Evolutionary conservation across 2,113 vertebrate genomes (phyloP).

Genomic region (Carassius carassius): DNA sequence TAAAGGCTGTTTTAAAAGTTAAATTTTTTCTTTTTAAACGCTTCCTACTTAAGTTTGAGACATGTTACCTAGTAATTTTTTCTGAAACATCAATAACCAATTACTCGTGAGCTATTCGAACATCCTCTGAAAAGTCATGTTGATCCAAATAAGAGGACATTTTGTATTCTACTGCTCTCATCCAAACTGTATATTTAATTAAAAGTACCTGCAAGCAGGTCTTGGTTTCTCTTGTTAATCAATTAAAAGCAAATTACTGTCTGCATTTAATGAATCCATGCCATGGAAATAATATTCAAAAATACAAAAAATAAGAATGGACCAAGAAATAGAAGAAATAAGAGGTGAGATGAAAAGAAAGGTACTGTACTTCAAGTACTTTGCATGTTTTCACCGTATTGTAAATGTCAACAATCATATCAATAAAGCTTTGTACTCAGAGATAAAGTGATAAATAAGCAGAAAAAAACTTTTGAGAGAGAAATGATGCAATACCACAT

Average conservation of each 20-base stretch:
- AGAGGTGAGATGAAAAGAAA: background rate
- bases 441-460: background rate
- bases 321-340: background rate
- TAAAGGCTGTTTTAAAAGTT: background rate
- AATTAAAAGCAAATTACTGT: conserved; percentile 67
- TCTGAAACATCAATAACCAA: conserved; percentile 31
- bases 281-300: conserved; percentile 61
- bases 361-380: background rate
- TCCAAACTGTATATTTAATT: conserved; percentile 62
- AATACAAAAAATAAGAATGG: background rate
- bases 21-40: background rate
- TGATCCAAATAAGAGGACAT: background rate
- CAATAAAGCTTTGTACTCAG: background rate
- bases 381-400: background rate
- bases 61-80: background rate
- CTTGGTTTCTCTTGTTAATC: conserved; percentile 55
- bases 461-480: background rate
- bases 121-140: background rate
- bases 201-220: conserved; percentile 67
- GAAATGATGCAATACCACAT: background rate
- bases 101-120: background rate
- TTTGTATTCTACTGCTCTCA: conserved; percentile 17
- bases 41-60: background rate
- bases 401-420: background rate
- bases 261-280: conserved; percentile 60